Evolutionary conservation across 1,140 invertebrate genomes (phyloP), one percentile per base, ranked within the genome.

Genomic region (Tenebrio molitor): DNA sequence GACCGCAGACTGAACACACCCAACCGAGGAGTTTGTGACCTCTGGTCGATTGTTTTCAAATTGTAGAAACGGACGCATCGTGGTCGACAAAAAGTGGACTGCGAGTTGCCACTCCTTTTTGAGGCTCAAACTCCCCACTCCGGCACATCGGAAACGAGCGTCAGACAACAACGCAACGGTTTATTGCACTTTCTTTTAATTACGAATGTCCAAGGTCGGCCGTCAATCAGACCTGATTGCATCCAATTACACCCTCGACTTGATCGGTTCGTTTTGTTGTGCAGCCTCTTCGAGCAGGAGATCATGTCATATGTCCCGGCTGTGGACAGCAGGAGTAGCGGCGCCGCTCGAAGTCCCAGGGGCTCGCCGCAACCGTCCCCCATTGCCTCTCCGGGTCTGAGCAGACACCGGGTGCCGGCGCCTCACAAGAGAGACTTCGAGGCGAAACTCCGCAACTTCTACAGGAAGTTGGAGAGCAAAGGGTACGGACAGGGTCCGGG

Each of bases 401-500:
- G 91, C 72, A 87, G 94, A 78, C 91, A 89, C 78, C 92, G 90
- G 77, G 85, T 93, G 74, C 94, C 94, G 15, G 95, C 95, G 42
- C 95, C 95, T 0, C 95, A 97, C 79, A 88, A 93, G 23, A 86
- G 96, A 76, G 96, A 98, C 84, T 98, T 98, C 83, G 96, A 99
- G 83, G 94, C 96, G 4, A 99, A 99, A 85, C 85, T 99, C 39
- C 86, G 96, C 36, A 95, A 95, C 70, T 99, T 99, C 85, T 98
- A 98, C 79, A 86, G 94, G 67, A 98, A 98, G 83, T 85, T 99
- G 14, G 96, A 99, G 83, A 94, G 93, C 76, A 98, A 98, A 86
- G 97, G 97, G 53, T 98, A 96, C 80, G 97, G 96, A 7, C 96
- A 98, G 84, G 97, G 97, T 2, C 96, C 97, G 0, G 93, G 93